Conservation (phyloP, 2,797 vertebrate genomes). For the Staurois parvus region DNA sequence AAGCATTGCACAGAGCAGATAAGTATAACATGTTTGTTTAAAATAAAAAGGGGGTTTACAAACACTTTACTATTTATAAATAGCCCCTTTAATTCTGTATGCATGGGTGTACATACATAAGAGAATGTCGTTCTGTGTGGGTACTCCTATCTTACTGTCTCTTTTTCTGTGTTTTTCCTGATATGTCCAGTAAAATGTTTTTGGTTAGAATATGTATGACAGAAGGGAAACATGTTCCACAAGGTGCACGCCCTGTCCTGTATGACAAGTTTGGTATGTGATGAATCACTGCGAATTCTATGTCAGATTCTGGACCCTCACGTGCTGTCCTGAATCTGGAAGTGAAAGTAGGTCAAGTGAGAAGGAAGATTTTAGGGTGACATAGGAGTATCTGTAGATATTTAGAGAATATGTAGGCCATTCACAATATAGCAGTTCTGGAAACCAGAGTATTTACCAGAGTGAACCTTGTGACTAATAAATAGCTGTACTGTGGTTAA, state of each 20-base stretch:
- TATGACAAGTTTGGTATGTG: conserved; percentile 12
- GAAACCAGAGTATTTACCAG: neutral
- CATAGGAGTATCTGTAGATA: conserved; percentile 1
- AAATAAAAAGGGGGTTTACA: no score
- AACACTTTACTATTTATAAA: no score
- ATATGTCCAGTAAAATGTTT: neutral
- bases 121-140: no score
- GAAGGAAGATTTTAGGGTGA: neutral
- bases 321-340: conserved; percentile 5
- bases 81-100: no score
- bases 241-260: conserved; percentile 16
- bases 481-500: neutral
- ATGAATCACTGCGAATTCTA: conserved; percentile 18
- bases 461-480: conserved; percentile 1
- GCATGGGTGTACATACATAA: no score
- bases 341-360: conserved; percentile 47
- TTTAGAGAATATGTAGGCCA: conserved; percentile 21
- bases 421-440: neutral
- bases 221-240: neutral
- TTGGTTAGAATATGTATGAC: neutral
- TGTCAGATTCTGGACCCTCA: conserved; percentile 9
- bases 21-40: no score
- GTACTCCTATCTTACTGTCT: no score
- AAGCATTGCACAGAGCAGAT: no score
- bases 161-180: neutral